phyloP scores from a whole-genome alignment of 2,888 invertebrate genomes.

The Melieria picta region DNA sequence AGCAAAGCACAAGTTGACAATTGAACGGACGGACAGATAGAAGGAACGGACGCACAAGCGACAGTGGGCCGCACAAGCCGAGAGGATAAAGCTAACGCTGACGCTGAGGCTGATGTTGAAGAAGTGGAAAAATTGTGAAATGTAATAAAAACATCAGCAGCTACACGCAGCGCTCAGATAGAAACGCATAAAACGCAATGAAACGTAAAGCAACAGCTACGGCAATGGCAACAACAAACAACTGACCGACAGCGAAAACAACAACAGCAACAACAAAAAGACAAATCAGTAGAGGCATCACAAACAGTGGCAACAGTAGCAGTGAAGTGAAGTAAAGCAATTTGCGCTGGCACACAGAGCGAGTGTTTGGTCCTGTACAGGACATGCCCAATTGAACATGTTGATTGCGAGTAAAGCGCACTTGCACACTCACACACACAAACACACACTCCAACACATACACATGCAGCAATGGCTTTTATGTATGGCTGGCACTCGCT shows the following conservation, averaged over 20 bases:
- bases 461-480: conserved; percentile 17
- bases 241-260: conserved; percentile 17
- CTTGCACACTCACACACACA: not conserved
- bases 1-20: conserved; percentile 27
- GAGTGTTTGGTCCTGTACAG: not conserved
- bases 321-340: not conserved
- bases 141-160: too few species aligned
- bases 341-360: too few species aligned
- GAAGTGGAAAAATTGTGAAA: too few species aligned
- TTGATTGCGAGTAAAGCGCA: conserved; percentile 21
- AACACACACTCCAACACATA: conserved; percentile 3
- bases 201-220: conserved; percentile 3
- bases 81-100: too few species aligned
- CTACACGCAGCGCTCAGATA: too few species aligned
- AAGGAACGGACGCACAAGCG: conserved; percentile 41
- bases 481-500: conserved; percentile 33
- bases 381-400: conserved; percentile 44
- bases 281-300: conserved; percentile 21
- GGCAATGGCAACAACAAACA: conserved; percentile 25
- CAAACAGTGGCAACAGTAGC: conserved; percentile 16
- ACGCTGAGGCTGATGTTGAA: too few species aligned
- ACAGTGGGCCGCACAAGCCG: not conserved
- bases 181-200: not conserved
- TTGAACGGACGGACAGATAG: conserved; percentile 30
- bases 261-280: conserved; percentile 22